Conservation (phyloP, 1,140 invertebrate genomes). For the Hyles euphorbiae region DNA sequence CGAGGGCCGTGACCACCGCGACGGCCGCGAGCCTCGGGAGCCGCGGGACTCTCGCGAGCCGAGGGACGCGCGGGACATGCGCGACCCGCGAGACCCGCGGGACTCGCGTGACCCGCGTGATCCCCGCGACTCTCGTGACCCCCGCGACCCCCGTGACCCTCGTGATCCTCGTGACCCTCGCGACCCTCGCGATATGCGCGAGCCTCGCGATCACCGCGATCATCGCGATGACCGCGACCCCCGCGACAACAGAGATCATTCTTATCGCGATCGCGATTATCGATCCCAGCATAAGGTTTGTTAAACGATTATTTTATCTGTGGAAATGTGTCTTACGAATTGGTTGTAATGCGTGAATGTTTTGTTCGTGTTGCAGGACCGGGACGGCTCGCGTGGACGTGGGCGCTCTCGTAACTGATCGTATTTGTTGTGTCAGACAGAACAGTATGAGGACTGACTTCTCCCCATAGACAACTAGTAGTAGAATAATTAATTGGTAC, state of each 20-base stretch:
- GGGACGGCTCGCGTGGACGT: constrained; percentile 67
- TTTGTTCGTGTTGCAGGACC: constrained; percentile 54
- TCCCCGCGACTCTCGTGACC: constrained; percentile 40
- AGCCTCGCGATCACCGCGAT: constrained; percentile 54
- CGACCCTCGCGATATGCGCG: constrained; percentile 46
- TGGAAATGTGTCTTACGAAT: constrained; percentile 7
- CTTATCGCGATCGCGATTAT: constrained; percentile 62
- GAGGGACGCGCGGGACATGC: constrained; percentile 48
- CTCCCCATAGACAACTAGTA: constrained; percentile 72
- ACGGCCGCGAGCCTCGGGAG: constrained; percentile 27
- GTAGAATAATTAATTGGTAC: constrained; percentile 60
- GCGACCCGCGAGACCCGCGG: constrained; percentile 40
- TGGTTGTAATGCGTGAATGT: not conserved
- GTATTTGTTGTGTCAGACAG: constrained; percentile 38
- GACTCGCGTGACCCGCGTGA: constrained; percentile 50
- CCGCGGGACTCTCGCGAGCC: constrained; percentile 31
- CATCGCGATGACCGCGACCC: constrained; percentile 55
- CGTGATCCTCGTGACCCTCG: constrained; percentile 36
- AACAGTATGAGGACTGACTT: constrained; percentile 64
- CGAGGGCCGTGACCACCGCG: constrained; percentile 25
- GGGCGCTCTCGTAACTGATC: constrained; percentile 62
- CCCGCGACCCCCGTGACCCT: constrained; percentile 39
- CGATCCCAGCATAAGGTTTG: constrained; percentile 12
- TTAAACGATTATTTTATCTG: constrained; percentile 4
- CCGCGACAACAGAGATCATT: constrained; percentile 58